phyloP scores from a whole-genome alignment of 2,113 vertebrate genomes.

The Kobus ellipsiprymnus region DNA sequence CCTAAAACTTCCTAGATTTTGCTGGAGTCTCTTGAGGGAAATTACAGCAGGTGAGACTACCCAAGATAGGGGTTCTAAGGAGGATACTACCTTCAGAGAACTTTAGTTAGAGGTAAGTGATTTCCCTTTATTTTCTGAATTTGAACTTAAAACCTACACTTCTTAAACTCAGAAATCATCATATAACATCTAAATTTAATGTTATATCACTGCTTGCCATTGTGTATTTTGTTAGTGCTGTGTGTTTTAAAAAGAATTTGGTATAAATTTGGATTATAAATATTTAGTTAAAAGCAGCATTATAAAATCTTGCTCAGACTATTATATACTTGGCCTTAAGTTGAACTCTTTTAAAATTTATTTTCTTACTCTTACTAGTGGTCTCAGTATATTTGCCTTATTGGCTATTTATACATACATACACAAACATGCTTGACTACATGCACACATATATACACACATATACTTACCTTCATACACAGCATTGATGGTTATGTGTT shows the following conservation, averaged over 20 bases:
- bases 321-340: not conserved
- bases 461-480: not conserved
- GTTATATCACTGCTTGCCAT: constrained; percentile 76
- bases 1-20: constrained; percentile 79
- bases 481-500: not conserved
- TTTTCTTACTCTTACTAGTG: not conserved
- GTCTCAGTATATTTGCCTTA: constrained; percentile 17
- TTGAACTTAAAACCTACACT: not conserved
- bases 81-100: constrained; percentile 86
- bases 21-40: constrained; percentile 79
- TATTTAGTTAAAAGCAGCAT: constrained; percentile 22
- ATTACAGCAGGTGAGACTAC: constrained; percentile 81
- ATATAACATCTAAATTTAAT: constrained; percentile 52
- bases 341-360: not conserved
- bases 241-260: constrained; percentile 43
- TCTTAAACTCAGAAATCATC: constrained; percentile 40
- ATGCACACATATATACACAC: not conserved
- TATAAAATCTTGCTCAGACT: constrained; percentile 15
- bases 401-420: not conserved
- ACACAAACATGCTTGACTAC: not conserved
- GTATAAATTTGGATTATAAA: constrained; percentile 11
- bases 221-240: constrained; percentile 63
- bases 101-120: constrained; percentile 85
- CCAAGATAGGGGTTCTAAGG: constrained; percentile 86
- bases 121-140: constrained; percentile 69